Percentiles rank a stretch among this genome's conserved stretches.
phyloP scores from a whole-genome alignment of 2,113 vertebrate genomes.

The Campylomormyrus numenius region DNA sequence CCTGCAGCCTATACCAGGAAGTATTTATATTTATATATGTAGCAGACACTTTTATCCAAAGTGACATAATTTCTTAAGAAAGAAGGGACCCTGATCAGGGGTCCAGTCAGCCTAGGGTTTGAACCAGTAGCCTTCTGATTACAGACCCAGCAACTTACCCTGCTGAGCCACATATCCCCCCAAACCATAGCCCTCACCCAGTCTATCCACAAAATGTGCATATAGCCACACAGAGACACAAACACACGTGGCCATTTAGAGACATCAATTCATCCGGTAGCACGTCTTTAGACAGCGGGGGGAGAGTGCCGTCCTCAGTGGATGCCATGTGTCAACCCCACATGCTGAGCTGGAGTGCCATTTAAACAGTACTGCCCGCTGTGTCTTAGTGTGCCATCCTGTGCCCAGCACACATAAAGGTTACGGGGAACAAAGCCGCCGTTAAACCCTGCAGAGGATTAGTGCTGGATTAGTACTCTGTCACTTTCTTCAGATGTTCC shows the following conservation, averaged over 20 bases:
- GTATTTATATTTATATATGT: neutral
- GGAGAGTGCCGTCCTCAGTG: neutral
- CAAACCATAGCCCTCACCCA: neutral
- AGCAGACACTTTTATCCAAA: neutral
- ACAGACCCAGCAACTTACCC: neutral
- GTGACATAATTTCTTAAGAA: too few species aligned
- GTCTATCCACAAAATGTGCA: neutral
- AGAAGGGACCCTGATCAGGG: neutral
- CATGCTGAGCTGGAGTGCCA: neutral
- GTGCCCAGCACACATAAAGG: neutral
- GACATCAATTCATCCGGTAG: neutral
- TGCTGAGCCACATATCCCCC: neutral
- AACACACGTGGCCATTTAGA: neutral
- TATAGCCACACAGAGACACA: neutral
- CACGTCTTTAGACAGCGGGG: neutral
- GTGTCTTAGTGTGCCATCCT: neutral
- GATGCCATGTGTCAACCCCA: neutral
- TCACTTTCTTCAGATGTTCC: neutral
- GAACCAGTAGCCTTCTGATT: neutral
- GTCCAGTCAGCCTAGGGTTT: neutral
- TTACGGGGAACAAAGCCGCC: neutral
- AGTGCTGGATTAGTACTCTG: neutral
- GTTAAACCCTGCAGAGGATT: neutral
- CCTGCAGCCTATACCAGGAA: neutral
- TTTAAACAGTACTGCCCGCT: neutral